Conservation (phyloP, 2,888 invertebrate species). For the Ophioninae sp. region DNA sequence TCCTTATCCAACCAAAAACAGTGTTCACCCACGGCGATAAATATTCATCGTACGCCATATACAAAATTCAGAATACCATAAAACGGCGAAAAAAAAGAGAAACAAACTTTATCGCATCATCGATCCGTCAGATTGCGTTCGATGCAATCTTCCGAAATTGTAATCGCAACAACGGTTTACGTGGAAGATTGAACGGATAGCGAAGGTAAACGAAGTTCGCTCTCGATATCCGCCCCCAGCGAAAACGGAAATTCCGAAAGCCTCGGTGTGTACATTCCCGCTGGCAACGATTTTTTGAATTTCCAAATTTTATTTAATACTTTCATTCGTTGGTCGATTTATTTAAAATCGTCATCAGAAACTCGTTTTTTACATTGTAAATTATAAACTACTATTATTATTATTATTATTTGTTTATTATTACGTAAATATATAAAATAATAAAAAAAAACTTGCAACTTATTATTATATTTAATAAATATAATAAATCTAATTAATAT, state of each 20-base stretch:
- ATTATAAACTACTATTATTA: too few species aligned
- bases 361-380: too few species aligned
- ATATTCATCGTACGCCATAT: too few species aligned
- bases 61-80: too few species aligned
- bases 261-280: constrained; percentile 40
- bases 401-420: too few species aligned
- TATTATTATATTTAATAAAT: too few species aligned
- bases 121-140: neutral
- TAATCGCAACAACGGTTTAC: neutral
- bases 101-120: constrained; percentile 9
- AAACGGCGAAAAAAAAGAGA: neutral
- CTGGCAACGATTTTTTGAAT: constrained; percentile 49
- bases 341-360: too few species aligned
- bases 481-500: neutral
- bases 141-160: neutral
- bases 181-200: constrained; percentile 10
- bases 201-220: constrained; percentile 35
- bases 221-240: constrained; percentile 64
- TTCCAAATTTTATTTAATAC: constrained; percentile 27
- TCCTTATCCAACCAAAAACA: too few species aligned
- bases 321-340: too few species aligned
- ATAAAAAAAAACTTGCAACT: too few species aligned
- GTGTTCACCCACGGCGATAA: too few species aligned
- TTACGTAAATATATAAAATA: too few species aligned
- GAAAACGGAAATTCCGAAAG: constrained; percentile 54